Conservation (phyloP, 2,888 invertebrate species). For the Sussaba pulchella region DNA sequence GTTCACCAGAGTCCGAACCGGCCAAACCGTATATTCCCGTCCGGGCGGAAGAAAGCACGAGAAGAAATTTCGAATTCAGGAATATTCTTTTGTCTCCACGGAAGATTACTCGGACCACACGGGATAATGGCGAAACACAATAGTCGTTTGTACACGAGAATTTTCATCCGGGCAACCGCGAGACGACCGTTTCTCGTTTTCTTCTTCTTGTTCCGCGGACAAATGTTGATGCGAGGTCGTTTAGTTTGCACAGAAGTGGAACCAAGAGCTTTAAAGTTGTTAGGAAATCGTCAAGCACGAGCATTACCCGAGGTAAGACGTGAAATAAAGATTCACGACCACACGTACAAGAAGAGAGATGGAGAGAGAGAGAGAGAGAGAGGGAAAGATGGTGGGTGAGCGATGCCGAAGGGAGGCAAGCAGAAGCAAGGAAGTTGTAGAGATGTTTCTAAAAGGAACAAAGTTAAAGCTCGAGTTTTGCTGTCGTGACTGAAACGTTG, state of each 20-base stretch:
- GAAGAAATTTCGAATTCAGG: conserved; percentile 40
- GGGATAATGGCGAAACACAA: conserved; percentile 30
- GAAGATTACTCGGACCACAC: conserved; percentile 33
- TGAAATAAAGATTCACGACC: conserved; percentile 12
- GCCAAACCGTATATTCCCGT: background rate
- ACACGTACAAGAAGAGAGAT: too few relatives aligned
- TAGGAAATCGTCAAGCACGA: conserved; percentile 17
- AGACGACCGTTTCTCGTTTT: background rate
- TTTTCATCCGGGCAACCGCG: conserved; percentile 12
- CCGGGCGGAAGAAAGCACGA: conserved; percentile 6
- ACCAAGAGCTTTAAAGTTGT: background rate
- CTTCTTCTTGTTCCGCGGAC: background rate
- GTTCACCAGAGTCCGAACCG: background rate
- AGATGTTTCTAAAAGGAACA: background rate
- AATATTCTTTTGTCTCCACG: conserved; percentile 54
- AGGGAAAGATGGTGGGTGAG: too few relatives aligned
- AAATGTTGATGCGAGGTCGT: conserved; percentile 7
- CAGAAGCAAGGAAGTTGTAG: background rate
- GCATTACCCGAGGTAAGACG: too few relatives aligned
- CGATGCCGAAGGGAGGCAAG: too few relatives aligned
- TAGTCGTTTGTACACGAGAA: conserved; percentile 25
- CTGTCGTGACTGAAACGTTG: conserved; percentile 11
- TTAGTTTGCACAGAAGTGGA: background rate
- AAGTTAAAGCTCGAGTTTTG: conserved; percentile 18
- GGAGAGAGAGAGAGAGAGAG: too few relatives aligned